These are phyloP conservation scores for Diorhabda elongata DNA, from an alignment of 1,140 invertebrate genomes.

Conservation along the genomic window DNA sequence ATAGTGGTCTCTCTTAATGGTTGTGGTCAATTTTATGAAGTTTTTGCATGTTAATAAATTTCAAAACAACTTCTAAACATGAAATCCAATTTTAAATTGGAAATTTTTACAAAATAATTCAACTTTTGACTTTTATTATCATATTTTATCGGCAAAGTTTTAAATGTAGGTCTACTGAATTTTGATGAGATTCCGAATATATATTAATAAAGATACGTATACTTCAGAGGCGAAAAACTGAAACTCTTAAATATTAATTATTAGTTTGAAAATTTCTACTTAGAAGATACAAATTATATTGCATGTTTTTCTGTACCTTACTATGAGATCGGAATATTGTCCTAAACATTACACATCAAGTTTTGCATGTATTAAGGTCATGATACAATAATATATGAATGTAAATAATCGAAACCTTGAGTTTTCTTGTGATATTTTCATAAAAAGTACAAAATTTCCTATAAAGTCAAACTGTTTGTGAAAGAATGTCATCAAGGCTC, in stretches of 20 bases:
- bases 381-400: too few species aligned
- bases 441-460: too few species aligned
- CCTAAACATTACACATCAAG: too few species aligned
- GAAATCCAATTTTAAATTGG: conserved; percentile 18
- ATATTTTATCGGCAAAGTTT: conserved; percentile 14
- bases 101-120: conserved; percentile 16
- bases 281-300: too few species aligned
- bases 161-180: background rate
- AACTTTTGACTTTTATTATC: conserved; percentile 12
- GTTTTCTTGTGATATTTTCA: too few species aligned
- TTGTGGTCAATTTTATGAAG: conserved; percentile 15
- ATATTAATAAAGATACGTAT: background rate
- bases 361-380: too few species aligned
- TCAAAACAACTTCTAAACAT: conserved; percentile 11
- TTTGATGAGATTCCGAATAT: background rate
- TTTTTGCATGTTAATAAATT: conserved; percentile 19
- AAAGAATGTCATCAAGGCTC: too few species aligned
- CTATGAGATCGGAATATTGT: too few species aligned
- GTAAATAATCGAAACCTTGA: too few species aligned
- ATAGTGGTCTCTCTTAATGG: conserved; percentile 5
- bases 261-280: too few species aligned
- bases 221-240: background rate
- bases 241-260: background rate
- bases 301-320: too few species aligned
- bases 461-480: too few species aligned